Base-by-base conservation (phyloP, 2,797 vertebrate species). In the Sebastes minor region DNA sequence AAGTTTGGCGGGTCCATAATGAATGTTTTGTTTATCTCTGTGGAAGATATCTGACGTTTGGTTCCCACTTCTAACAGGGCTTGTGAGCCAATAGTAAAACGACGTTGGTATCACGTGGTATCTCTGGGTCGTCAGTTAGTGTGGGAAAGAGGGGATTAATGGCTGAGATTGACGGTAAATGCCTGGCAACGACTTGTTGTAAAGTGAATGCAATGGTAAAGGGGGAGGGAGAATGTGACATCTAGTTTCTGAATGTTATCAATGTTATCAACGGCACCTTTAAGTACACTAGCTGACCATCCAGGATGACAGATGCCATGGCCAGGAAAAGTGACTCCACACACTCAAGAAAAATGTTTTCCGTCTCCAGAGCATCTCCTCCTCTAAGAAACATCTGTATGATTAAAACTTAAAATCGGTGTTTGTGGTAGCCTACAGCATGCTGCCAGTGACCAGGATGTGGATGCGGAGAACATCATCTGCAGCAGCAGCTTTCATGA, bases 391-490 rank as follows among this genome's bases (percentile, higher is more conserved):
- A 60, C 33, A 63, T 66, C 65, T 71, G 22, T 14, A 53, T 7
- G 59, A 59, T 4, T 30, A 4, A 49, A 73, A 25, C 62, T 52
- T 0, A 3, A 33, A 32, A 10, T 67, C 6, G 30, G 60, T 20
- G 27, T 79, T 57, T 71, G 35, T 32, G 68, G 46, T 67, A 18
- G 63, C 30, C 74, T 13, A 4, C 59, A 57, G 77, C 53, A 57
- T n/a, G 46, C n/a, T 75, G 75, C 38, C 35, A 53, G 35, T 57
- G 42, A 60, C 62, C 46, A 27, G 66, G 66, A 81, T 68, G 71
- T 79, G 59, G 32, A 72, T 68, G 49, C 63, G 6, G 38, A 79
- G 70, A 77, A 71, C 64, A 71, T 73, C 73, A 71, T 59, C 67
- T 73, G 74, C 52, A 23, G 14, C 32, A 25, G 76, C 49, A 57